Base-by-base conservation (phyloP, 2,113 vertebrate species). In the Gnathonemus echidnorhynchus region DNA sequence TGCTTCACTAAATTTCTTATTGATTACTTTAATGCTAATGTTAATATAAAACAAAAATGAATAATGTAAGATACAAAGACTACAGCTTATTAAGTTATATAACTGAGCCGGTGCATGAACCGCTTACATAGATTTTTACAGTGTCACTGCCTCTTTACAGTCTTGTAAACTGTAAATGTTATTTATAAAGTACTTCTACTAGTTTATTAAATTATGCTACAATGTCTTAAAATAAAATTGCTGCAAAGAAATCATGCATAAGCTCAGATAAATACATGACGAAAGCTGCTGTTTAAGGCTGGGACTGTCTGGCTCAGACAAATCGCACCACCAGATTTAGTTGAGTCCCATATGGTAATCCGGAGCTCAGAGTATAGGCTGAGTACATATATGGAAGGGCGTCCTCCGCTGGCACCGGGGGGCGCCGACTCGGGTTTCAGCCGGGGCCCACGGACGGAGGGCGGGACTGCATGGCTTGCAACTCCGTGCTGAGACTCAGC, bases 311-410 rank as follows among this genome's bases (percentile, higher is more conserved):
- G 88, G 11, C 62, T 50, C 17, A 46, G 88, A 74, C 27, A 45
- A 19, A 42, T 74, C 15, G 53, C 19, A 62, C 45, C 27, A 70
- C 88, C 88, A 77, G 45, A 88, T 49, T 88, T 88, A 88, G 88
- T 49, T 74, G 42, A 88, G 88, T 88, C 88, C 62, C 42, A 74
- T 88, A 88, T 88, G 88, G 88, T 88, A 74, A 88, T 74, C 62
- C 45, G n/a, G 66, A 88, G 66, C 66, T 77, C 19, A 27, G 88
- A 48, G 46, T 70, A 74, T 91, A 94, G 93, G 91, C 91, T 42
- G 84, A 90, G 92, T 91, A 94, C 95, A 95, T 95, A 94, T 92
- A 93, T 93, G 93, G 91, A 91, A 92, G 93, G 90, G 66, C 53
- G 50, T 50, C 77, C n/a, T 6, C 21, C 84, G 21, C 35, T 85